Conservation (phyloP, 2,113 vertebrate genomes). For the Petaurus breviceps region DNA sequence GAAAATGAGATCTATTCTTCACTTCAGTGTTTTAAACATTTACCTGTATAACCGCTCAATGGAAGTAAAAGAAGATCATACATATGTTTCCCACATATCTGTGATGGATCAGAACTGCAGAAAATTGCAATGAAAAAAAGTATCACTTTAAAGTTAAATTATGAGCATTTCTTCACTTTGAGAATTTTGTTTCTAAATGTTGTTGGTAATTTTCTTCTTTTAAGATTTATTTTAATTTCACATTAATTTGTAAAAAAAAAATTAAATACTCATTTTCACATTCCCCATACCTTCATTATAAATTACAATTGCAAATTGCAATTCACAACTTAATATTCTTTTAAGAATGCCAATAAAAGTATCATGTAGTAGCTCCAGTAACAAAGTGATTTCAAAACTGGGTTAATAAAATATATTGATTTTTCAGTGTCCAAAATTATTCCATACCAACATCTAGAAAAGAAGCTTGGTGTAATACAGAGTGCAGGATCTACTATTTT, state of each 20-base stretch:
- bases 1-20: constrained; percentile 3
- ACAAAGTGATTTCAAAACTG: constrained; percentile 32
- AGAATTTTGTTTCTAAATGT: constrained; percentile 39
- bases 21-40: constrained; percentile 39
- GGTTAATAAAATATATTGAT: constrained; percentile 22
- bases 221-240: constrained; percentile 43
- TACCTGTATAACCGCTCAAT: neutral
- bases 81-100: constrained; percentile 11
- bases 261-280: neutral
- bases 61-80: neutral
- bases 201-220: constrained; percentile 32
- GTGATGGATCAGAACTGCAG: constrained; percentile 39
- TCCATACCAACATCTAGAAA: neutral
- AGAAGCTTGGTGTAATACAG: too few relatives aligned
- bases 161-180: constrained; percentile 35
- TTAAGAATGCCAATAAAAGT: constrained; percentile 16
- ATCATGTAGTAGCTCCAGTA: constrained; percentile 21
- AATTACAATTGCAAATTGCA: constrained; percentile 40
- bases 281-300: constrained; percentile 24
- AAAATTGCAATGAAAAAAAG: constrained; percentile 33
- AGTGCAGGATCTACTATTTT: too few relatives aligned
- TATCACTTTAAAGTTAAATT: neutral
- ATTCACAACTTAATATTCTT: constrained; percentile 44
- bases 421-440: constrained; percentile 14
- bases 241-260: constrained; percentile 31